Percentiles rank a stretch among this genome's conserved stretches.
phyloP scores from a whole-genome alignment of 2,797 vertebrate species.

The Periparus ater region DNA sequence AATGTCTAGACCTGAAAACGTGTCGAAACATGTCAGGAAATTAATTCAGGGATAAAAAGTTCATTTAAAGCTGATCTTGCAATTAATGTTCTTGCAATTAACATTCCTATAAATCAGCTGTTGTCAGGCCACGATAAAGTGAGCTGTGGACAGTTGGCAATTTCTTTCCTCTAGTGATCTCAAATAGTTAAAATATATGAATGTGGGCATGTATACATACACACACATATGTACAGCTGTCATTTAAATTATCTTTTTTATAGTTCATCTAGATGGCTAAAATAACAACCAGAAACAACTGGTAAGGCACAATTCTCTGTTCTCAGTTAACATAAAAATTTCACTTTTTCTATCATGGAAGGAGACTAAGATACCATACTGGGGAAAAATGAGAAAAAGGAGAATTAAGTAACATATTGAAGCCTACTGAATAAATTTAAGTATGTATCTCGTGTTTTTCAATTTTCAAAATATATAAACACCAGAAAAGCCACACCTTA shows the following conservation, averaged over 20 bases:
- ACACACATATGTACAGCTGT: neutral
- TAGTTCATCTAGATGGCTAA: neutral
- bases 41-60: constrained; percentile 60
- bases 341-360: neutral
- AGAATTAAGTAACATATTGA: neutral
- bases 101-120: constrained; percentile 67
- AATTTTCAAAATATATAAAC: neutral
- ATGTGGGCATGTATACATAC: neutral
- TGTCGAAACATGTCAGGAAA: constrained; percentile 62
- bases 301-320: neutral
- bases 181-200: constrained; percentile 7
- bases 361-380: neutral
- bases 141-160: neutral
- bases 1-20: constrained; percentile 51
- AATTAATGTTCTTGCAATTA: constrained; percentile 70
- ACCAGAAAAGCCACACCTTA: constrained; percentile 82
- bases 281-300: neutral
- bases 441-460: neutral
- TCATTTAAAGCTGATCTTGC: constrained; percentile 68
- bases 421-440: neutral
- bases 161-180: neutral
- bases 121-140: neutral
- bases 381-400: neutral
- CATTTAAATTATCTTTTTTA: neutral
- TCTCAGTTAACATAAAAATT: neutral